A percentile compares a stretch with the other conserved stretches of the same genome.
These are phyloP conservation scores for Ailuropoda melanoleuca DNA, from an alignment of 2,113 vertebrate genomes.

Conservation along the genomic window DNA sequence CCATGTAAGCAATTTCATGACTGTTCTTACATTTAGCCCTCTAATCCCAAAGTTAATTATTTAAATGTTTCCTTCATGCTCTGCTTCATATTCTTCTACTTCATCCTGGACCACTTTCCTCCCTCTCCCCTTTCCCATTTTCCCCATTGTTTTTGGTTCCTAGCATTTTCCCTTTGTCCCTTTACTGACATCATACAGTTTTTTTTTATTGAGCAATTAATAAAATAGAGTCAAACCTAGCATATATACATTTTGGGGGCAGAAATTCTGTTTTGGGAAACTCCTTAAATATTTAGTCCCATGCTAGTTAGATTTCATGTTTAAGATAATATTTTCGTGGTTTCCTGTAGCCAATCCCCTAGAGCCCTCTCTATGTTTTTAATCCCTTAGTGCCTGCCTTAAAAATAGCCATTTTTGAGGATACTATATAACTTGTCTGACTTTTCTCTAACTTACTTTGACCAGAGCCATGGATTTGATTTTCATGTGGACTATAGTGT, in stretches of 20 bases:
- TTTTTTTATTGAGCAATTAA: constrained; percentile 8
- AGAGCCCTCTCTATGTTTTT: not conserved
- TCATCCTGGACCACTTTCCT: not conserved
- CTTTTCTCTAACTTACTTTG: constrained; percentile 24
- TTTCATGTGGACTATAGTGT: not conserved
- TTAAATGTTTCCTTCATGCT: not conserved
- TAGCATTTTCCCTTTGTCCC: not conserved
- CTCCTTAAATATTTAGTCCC: not conserved
- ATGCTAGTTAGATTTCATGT: not conserved
- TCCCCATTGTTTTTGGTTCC: not conserved
- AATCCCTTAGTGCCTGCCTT: not conserved
- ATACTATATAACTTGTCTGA: not conserved
- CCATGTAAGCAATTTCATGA: not conserved
- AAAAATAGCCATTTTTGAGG: not conserved
- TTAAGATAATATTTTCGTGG: not conserved
- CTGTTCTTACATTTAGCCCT: not conserved
- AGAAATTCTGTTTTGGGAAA: not conserved
- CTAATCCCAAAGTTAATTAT: not conserved
- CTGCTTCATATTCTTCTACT: not conserved
- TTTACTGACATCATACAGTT: not conserved
- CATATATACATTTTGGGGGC: not conserved
- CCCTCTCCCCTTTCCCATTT: not conserved
- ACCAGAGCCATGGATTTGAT: not conserved
- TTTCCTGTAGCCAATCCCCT: not conserved
- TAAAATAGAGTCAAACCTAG: not conserved